Evolutionary conservation across 2,888 invertebrate species (phyloP), one percentile per base, ranked within the genome.

Genomic region (Brachypterus glaber): DNA sequence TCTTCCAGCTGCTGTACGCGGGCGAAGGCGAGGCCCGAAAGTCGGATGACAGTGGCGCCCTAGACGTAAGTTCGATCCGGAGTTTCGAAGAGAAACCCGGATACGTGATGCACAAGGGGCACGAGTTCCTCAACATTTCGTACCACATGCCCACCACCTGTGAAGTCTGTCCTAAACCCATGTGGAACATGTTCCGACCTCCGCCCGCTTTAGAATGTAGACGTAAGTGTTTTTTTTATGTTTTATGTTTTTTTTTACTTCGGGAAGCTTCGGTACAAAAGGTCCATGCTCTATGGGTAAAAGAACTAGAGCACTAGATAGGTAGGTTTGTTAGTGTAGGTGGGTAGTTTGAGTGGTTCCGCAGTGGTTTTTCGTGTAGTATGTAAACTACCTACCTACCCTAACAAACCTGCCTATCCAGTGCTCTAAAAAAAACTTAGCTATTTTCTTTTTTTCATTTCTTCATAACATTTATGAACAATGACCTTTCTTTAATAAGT

Each of bases 81-180:
- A 61, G 57, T 45, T 55, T 55, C 33, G 65, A 70, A 35, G 71
- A 72, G 40, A 72, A 72, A 52, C 69, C 69, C 21, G 80, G 79
- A 53, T 79, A 79, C 11, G 73, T 85, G 49, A 74, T 77, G 54
- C 79, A 89, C 62, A 91, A 91, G 66, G 87, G 96, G 9, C 97
- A 98, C 70, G 96, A 96, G 69, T 88, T 97, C 63, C 78, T 95
- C 48, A 85, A 88, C 66, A 90, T 97, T 59, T 89, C 89, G 53
- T 97, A 90, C 71, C 95, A 97, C 69, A 96, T 95, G 81, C 96
- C 97, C 38, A 93, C 96, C 8, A 86, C 89, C 52, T 98, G 97
- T 71, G 97, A 97, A 72, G 86, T 91, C 52, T 98, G 98, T 74
- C 82, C 91, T 47, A 92, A 91, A 60, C 93, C 93, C 55, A 76